Percentiles rank a stretch among this genome's conserved stretches.
phyloP scores from a whole-genome alignment of 1,140 invertebrate genomes.

The Papilio glaucus region DNA sequence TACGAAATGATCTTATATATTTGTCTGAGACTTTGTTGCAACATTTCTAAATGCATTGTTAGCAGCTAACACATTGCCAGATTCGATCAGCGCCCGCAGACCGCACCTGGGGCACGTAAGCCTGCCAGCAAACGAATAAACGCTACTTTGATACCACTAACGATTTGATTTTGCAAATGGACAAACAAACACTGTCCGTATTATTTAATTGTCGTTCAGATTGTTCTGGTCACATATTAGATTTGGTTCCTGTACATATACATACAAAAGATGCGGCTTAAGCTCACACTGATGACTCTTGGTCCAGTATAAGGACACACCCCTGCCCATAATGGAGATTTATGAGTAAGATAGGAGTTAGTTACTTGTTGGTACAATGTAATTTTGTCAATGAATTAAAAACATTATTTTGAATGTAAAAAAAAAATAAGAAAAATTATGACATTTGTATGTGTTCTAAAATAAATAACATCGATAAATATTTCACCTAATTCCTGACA shows the following conservation, averaged over 20 bases:
- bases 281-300: no score
- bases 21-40: slow-evolving; percentile 19
- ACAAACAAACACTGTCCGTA: not conserved
- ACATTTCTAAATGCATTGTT: slow-evolving; percentile 29
- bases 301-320: no score
- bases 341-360: no score
- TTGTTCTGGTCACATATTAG: no score
- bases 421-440: not conserved
- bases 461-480: not conserved
- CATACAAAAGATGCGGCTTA: no score
- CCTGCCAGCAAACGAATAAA: not conserved
- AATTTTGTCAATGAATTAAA: no score
- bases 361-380: no score
- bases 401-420: not conserved
- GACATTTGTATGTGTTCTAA: not conserved
- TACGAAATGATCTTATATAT: no score
- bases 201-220: not conserved
- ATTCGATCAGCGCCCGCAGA: slow-evolving; percentile 15
- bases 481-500: not conserved
- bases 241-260: no score
- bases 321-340: no score
- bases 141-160: not conserved
- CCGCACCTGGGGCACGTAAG: slow-evolving; percentile 13
- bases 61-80: slow-evolving; percentile 17
- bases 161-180: not conserved